Conservation (phyloP, 2,113 vertebrate species). For the Myxocyprinus asiaticus region DNA sequence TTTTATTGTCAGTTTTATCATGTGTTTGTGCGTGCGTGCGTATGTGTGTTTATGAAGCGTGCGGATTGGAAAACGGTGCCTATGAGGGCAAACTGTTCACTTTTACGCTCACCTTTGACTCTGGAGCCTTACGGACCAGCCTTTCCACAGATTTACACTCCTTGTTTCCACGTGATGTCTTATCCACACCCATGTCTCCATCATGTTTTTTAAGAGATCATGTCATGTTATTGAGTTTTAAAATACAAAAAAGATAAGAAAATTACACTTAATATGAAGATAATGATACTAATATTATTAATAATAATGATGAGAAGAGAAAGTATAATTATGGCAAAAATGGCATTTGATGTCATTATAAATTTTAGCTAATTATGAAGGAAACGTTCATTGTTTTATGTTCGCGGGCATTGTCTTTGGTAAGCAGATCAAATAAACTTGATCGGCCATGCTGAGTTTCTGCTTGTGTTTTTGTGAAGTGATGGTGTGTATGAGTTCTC, state of each 20-base stretch:
- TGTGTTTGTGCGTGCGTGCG: constrained; percentile 8
- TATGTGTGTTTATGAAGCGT: not conserved
- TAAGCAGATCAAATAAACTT: constrained; percentile 71
- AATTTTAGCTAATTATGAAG: constrained; percentile 77
- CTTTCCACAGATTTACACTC: constrained; percentile 42
- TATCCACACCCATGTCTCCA: constrained; percentile 29
- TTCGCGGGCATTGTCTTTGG: constrained; percentile 82
- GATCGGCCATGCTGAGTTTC: constrained; percentile 44
- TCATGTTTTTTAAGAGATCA: constrained; percentile 48
- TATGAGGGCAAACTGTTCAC: constrained; percentile 60
- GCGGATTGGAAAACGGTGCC: constrained; percentile 78
- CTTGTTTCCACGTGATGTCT: constrained; percentile 37
- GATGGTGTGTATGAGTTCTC: too few relatives aligned
- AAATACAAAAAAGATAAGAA: constrained; percentile 41
- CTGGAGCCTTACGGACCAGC: constrained; percentile 51
- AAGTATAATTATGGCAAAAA: constrained; percentile 23
- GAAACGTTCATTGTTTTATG: constrained; percentile 72
- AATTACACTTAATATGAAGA: constrained; percentile 59
- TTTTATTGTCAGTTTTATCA: constrained; percentile 29
- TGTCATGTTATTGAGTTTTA: constrained; percentile 60
- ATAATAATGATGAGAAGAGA: not conserved
- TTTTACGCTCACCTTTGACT: constrained; percentile 18
- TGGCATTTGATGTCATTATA: constrained; percentile 62
- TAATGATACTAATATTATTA: constrained; percentile 45
- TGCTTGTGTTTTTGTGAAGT: not conserved